Percentiles rank a stretch among this genome's conserved stretches.
Conservation (phyloP, 2,888 invertebrate genomes). For the Lasioglossum malachurum region DNA sequence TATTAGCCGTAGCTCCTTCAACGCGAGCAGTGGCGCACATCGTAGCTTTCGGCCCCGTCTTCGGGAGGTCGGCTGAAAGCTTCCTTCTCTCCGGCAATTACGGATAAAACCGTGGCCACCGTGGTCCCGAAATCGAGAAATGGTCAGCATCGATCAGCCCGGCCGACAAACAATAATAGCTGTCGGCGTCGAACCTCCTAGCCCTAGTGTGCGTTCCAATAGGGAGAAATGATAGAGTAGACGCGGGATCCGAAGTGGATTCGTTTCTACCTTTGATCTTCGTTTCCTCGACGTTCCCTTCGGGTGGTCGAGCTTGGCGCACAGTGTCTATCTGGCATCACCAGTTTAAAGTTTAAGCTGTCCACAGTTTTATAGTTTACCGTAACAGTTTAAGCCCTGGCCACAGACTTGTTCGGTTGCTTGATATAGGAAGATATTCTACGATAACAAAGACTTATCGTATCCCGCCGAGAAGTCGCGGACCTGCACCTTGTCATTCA, state of each 20-base stretch:
- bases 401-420: neutral
- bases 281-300: no score
- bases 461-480: neutral
- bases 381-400: no score
- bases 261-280: neutral
- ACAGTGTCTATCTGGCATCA: neutral
- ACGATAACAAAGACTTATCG: neutral
- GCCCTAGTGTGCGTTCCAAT: neutral
- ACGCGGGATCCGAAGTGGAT: neutral
- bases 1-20: conserved; percentile 71
- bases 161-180: conserved; percentile 73
- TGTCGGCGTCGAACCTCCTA: conserved; percentile 20
- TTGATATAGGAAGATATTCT: neutral
- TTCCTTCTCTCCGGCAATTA: conserved; percentile 81
- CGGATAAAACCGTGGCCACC: conserved; percentile 68
- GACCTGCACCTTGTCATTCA: neutral
- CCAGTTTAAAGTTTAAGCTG: neutral
- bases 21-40: conserved; percentile 43
- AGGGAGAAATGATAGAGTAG: conserved; percentile 19
- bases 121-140: conserved; percentile 73
- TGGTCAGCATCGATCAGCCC: conserved; percentile 60
- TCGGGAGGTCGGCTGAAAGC: conserved; percentile 78
- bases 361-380: no score
- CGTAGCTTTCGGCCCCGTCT: conserved; percentile 65
- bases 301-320: neutral